These are phyloP conservation scores for Sebastes itinus DNA, from an alignment of 2,797 vertebrate genomes.

Conservation along the genomic window DNA sequence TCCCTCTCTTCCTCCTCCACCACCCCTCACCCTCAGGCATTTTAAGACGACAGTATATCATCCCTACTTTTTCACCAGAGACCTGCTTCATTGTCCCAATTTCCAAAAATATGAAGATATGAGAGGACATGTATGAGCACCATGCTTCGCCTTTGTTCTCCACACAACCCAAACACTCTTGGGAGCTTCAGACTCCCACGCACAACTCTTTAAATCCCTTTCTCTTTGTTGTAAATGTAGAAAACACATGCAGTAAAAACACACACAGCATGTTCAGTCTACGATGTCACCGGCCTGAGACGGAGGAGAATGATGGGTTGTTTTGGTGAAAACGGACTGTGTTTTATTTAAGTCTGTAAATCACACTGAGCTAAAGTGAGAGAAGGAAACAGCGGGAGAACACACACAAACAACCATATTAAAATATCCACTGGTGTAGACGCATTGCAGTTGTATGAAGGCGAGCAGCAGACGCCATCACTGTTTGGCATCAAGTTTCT, in stretches of 20 bases:
- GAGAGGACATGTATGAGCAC: neutral
- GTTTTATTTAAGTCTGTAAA: neutral
- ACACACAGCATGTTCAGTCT: neutral
- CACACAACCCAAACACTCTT: conserved; percentile 10
- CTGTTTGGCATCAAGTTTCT: conserved; percentile 20
- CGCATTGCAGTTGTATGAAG: conserved; percentile 47
- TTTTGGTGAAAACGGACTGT: neutral
- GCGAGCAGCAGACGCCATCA: conserved; percentile 22
- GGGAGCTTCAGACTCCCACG: conserved; percentile 36
- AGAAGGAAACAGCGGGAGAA: neutral
- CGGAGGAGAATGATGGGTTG: neutral
- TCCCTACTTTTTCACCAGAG: neutral
- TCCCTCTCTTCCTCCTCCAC: neutral
- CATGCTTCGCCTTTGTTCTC: conserved; percentile 6
- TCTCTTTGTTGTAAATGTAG: neutral
- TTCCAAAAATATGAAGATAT: conserved; percentile 35
- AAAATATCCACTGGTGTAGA: neutral
- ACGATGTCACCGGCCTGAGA: neutral
- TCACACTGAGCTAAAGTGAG: neutral
- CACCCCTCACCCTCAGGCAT: neutral
- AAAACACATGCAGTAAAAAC: conserved; percentile 1
- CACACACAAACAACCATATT: neutral
- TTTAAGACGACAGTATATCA: neutral
- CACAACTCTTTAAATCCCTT: conserved; percentile 18
- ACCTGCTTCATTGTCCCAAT: conserved; percentile 29